phyloP scores from a whole-genome alignment of 2,888 invertebrate genomes.

The Mimas tiliae region DNA sequence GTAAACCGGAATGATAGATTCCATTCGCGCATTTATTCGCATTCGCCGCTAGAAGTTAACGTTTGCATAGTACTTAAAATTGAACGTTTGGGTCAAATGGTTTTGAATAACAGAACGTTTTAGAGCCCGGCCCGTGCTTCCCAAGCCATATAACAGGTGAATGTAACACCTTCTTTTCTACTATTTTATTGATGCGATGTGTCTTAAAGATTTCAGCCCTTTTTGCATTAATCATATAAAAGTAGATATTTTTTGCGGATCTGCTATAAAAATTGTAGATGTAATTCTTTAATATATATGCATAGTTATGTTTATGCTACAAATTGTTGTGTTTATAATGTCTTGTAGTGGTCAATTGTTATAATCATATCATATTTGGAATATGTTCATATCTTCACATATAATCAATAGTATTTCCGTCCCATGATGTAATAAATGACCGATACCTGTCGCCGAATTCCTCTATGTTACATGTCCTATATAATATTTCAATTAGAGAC shows the following conservation, averaged over 20 bases:
- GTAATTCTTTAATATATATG: neutral
- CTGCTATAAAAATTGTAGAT: neutral
- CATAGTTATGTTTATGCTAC: no score
- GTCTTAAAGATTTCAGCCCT: neutral
- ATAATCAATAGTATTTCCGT: no score
- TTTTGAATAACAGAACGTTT: conserved; percentile 18
- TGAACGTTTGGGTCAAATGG: conserved; percentile 32
- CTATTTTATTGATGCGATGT: neutral
- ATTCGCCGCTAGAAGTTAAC: conserved; percentile 6
- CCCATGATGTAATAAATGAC: no score
- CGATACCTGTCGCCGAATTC: no score
- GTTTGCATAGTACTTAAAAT: conserved; percentile 40
- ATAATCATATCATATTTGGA: no score
- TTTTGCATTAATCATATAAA: conserved; percentile 4
- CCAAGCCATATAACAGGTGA: conserved; percentile 2
- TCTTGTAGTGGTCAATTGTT: no score
- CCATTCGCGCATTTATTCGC: conserved; percentile 35
- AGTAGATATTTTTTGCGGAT: neutral
- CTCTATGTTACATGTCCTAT: no score
- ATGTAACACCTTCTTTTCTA: conserved; percentile 5
- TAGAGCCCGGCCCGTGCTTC: neutral
- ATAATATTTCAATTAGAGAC: no score
- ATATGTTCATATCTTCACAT: no score
- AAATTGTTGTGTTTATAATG: no score
- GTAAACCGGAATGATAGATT: conserved; percentile 4